phyloP scores from a whole-genome alignment of 1,140 invertebrate species.

The Globodera ellingtonae region DNA sequence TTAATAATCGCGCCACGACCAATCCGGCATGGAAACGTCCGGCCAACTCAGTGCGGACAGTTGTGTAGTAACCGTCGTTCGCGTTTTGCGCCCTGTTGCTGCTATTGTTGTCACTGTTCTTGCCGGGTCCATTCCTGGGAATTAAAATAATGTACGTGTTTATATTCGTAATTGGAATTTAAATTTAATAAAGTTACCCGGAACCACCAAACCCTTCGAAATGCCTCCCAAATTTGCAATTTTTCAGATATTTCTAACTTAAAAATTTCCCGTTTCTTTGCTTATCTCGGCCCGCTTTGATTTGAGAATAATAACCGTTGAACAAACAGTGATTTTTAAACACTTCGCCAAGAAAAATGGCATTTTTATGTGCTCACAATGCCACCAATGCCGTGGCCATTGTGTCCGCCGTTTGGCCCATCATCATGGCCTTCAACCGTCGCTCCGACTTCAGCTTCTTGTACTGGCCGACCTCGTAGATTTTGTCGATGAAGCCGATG shows the following conservation, averaged over 20 bases:
- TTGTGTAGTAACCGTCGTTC: constrained; percentile 20
- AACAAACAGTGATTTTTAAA: no score
- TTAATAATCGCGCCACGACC: neutral
- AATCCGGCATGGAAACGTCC: constrained; percentile 18
- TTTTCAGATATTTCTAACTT: no score
- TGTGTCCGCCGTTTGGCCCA: constrained; percentile 47
- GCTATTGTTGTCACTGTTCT: neutral
- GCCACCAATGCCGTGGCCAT: constrained; percentile 48
- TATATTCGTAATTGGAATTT: no score
- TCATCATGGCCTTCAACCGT: constrained; percentile 44
- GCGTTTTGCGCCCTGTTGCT: constrained; percentile 1
- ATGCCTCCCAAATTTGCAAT: no score
- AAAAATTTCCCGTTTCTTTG: no score
- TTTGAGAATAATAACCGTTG: no score
- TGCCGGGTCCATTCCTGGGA: constrained; percentile 11
- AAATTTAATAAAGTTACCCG: no score
- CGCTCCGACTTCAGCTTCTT: constrained; percentile 42
- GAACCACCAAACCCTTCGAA: no score
- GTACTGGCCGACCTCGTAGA: constrained; percentile 41
- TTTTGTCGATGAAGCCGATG: constrained; percentile 53
- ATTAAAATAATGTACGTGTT: neutral
- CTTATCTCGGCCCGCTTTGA: no score
- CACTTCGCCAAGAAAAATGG: no score
- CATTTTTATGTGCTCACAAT: constrained; percentile 20
- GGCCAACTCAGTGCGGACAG: constrained; percentile 22